phyloP scores from a whole-genome alignment of 1,140 invertebrate genomes.

The Metopolophium dirhodum region DNA sequence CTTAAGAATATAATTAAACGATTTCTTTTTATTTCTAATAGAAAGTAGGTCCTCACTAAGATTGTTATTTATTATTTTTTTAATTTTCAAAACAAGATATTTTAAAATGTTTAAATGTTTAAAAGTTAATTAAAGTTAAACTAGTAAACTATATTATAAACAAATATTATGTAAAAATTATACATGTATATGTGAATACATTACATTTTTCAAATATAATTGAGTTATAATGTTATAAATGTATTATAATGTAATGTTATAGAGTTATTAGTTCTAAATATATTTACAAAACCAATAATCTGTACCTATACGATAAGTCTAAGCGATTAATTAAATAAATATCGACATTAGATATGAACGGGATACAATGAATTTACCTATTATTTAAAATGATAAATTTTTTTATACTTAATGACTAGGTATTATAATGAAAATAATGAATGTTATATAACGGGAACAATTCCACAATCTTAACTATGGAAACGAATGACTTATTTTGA shows the following conservation, averaged over 20 bases:
- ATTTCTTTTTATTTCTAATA: not conserved
- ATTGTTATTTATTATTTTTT: not conserved
- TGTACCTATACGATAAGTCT: not conserved
- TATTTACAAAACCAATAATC: not conserved
- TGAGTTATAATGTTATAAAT: too few species aligned
- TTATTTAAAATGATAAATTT: not conserved
- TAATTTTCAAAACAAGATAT: not conserved
- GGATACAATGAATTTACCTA: too few species aligned
- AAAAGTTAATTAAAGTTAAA: not conserved
- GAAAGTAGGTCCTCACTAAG: not conserved
- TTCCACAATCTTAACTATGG: not conserved
- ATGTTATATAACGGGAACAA: not conserved
- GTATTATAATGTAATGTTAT: too few species aligned
- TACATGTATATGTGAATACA: not conserved
- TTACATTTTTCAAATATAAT: not conserved
- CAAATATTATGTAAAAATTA: not conserved
- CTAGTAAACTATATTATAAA: not conserved
- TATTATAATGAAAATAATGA: not conserved
- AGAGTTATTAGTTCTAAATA: not conserved
- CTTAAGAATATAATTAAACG: not conserved
- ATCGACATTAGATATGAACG: not conserved
- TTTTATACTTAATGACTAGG: not conserved
- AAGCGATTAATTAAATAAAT: not conserved
- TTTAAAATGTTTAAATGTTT: not conserved
- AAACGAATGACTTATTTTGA: not conserved